phyloP scores from a whole-genome alignment of 2,113 vertebrate species.

The Oriolus oriolus region DNA sequence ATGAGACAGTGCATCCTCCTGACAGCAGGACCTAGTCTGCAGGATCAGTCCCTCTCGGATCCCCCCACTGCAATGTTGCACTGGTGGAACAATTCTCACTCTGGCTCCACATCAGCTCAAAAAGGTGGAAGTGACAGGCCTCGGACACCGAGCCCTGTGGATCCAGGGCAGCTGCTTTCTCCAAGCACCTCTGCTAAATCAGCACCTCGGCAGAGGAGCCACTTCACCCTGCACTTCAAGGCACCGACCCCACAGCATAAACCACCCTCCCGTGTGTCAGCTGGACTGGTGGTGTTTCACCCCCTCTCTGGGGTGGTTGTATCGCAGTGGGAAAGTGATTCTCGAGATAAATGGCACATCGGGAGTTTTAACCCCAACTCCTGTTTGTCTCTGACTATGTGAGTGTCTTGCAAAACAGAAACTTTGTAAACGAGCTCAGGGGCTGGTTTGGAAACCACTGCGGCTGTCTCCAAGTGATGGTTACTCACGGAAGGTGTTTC shows the following conservation, averaged over 20 bases:
- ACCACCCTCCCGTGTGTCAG: neutral
- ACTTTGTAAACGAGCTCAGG: neutral
- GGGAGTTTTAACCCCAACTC: neutral
- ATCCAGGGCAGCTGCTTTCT: neutral
- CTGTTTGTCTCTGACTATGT: neutral
- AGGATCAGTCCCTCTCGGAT: neutral
- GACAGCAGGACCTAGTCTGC: neutral
- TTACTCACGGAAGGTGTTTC: neutral
- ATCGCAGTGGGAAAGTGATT: neutral
- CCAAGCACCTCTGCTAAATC: neutral
- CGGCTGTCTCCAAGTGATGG: neutral
- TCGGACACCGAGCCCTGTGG: rapidly evolving
- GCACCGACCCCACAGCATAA: neutral
- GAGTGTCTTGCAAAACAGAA: conserved; percentile 38
- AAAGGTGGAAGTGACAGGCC: neutral
- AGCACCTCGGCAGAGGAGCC: neutral
- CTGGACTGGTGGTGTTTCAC: neutral
- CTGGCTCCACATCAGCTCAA: neutral
- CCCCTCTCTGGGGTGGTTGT: rapidly evolving
- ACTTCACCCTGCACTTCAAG: neutral
- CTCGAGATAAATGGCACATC: neutral
- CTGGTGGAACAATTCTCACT: rapidly evolving
- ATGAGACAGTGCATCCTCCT: neutral
- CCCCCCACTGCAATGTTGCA: rapidly evolving
- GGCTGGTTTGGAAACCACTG: neutral